These are phyloP conservation scores for Rhynchopsitta pachyrhyncha DNA, from an alignment of 2,113 vertebrate genomes.

Conservation along the genomic window DNA sequence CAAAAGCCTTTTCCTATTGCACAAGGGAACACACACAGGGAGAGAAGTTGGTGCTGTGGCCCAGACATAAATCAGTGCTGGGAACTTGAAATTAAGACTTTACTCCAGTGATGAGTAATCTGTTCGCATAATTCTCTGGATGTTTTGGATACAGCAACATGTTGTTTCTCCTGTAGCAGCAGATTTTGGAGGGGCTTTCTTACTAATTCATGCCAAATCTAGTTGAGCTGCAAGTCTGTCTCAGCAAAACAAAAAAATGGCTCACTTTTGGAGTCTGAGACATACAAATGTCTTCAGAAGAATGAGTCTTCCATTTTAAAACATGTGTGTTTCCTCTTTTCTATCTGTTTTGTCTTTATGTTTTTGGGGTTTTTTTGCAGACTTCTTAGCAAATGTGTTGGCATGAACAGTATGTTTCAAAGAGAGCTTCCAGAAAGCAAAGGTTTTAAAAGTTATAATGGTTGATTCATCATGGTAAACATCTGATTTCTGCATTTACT, in stretches of 20 bases:
- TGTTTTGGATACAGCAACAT: background rate
- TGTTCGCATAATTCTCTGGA: constrained; percentile 30
- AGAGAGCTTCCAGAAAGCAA: background rate
- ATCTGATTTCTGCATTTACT: background rate
- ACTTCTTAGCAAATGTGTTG: background rate
- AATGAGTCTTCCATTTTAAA: background rate
- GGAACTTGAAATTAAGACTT: background rate
- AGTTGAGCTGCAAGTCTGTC: background rate
- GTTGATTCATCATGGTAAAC: constrained; percentile 1
- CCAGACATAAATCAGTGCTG: background rate
- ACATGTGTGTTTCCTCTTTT: constrained; percentile 1
- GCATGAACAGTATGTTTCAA: background rate
- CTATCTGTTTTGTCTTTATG: background rate
- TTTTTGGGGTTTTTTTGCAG: background rate
- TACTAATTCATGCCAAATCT: background rate
- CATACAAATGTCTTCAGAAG: background rate
- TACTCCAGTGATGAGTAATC: constrained; percentile 12
- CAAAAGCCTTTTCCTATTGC: background rate
- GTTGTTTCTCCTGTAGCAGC: background rate
- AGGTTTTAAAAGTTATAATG: background rate
- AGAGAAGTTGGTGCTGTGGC: background rate
- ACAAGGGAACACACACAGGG: background rate
- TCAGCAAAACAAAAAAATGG: background rate
- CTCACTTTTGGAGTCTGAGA: background rate
- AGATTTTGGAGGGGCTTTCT: constrained; percentile 18